Evolutionary conservation across 2,113 vertebrate genomes (phyloP).

Genomic region (Orthochromis indermauri): DNA sequence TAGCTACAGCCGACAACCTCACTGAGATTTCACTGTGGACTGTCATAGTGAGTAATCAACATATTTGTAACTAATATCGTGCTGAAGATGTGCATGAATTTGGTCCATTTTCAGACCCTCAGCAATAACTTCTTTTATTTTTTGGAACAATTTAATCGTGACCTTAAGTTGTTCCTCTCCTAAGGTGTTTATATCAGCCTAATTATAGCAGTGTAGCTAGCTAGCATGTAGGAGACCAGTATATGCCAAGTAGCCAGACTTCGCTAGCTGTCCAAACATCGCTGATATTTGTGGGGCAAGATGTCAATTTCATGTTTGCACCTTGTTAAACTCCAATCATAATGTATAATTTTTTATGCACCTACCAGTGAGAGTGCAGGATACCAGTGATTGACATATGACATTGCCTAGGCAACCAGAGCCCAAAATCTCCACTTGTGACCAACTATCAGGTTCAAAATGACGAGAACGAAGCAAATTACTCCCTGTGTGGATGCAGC

Average conservation of each 20-base stretch:
- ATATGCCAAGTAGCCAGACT: neutral
- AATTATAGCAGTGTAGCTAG: neutral
- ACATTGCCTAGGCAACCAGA: neutral
- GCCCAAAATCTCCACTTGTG: neutral
- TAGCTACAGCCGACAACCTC: neutral
- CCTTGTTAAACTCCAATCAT: neutral
- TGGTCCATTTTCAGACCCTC: neutral
- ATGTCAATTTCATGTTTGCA: neutral
- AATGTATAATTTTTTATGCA: neutral
- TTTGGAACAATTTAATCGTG: neutral
- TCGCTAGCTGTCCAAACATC: neutral
- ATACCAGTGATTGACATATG: neutral
- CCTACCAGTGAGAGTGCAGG: neutral
- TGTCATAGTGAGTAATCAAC: neutral
- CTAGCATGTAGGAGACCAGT: neutral
- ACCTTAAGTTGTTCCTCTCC: neutral
- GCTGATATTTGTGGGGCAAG: neutral
- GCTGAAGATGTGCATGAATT: neutral
- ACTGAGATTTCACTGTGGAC: neutral
- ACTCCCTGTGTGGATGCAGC: accelerated
- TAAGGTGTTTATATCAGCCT: neutral
- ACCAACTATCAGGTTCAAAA: neutral
- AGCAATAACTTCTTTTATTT: neutral
- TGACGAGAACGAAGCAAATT: neutral
- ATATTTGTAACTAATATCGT: accelerated